Base-by-base conservation (phyloP, 92 coral and sea anemone genomes). In the Porites lobata region DNA sequence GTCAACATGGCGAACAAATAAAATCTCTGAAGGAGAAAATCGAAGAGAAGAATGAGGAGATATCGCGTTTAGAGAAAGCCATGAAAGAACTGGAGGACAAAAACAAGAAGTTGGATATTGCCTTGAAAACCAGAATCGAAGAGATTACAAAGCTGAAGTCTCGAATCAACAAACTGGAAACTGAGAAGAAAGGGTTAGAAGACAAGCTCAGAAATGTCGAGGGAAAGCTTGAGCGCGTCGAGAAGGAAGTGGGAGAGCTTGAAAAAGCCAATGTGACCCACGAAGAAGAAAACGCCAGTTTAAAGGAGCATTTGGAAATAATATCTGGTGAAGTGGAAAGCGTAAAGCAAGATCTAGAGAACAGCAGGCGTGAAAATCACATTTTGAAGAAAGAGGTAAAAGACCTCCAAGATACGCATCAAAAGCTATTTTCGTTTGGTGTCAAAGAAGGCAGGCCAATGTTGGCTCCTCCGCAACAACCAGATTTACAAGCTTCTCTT, bases 1-100 rank as follows among this genome's bases (percentile, higher is more conserved):
- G 8, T 75, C 90, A 78, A 56, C 86, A 90, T 58, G 12, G 26
- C 15, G 92, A 78, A 6, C 83, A 85, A 6, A 85, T 90, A 19
- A 86, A 85, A 14, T 64, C 59, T 3, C 63, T 90, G 18, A 90
- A 65, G 69, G 87, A 82, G 19, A 74, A 90, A 51, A 50, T 90
- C 13, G 90, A 75, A 4, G 84, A 63, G 75, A 90, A 90, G 89
- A 69, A 90, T 26, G 93, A 85, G 65, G 90, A 90, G 87, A 90
- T 90, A 47, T 38, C 43, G 47, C 75, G 70, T 11, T 63, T 90
- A 50, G 26, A 54, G 19, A 67, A 90, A 63, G 62, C 73, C 24
- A 59, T 85, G 66, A 66, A 47, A 69, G 90, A 73, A 2, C 87
- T 85, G 10, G 87, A 90, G n/a, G 86, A 73, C 29, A 90, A 90